phyloP scores from a whole-genome alignment of 2,113 vertebrate genomes.

The Psophia crepitans region DNA sequence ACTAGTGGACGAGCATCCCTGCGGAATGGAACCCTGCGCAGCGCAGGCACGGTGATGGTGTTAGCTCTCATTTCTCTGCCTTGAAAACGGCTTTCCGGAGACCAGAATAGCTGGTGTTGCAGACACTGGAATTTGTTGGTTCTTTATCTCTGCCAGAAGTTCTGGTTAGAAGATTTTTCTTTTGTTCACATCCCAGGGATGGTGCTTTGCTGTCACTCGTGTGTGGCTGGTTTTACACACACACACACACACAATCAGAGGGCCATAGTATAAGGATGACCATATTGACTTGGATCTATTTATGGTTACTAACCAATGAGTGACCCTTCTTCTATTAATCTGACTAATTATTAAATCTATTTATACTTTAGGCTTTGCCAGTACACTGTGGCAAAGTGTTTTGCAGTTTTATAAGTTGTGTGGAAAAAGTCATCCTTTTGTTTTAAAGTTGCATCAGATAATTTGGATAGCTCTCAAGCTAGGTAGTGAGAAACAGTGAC shows the following conservation, averaged over 20 bases:
- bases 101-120: background rate
- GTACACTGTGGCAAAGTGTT: background rate
- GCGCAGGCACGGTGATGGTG: fast-evolving
- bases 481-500: constrained; percentile 5
- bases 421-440: background rate
- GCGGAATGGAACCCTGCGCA: background rate
- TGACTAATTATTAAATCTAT: background rate
- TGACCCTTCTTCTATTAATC: background rate
- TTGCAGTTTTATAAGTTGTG: background rate
- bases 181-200: background rate
- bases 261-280: fast-evolving
- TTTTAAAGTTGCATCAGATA: constrained; percentile 10
- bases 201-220: background rate
- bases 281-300: background rate
- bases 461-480: background rate
- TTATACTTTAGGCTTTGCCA: background rate
- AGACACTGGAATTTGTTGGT: background rate
- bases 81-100: background rate
- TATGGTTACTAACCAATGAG: background rate
- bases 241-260: background rate
- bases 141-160: background rate
- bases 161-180: background rate
- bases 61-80: background rate
- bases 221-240: background rate
- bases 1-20: background rate